These are phyloP conservation scores for Delichon dasypus DNA, from an alignment of 2,797 vertebrate species.

Conservation along the genomic window DNA sequence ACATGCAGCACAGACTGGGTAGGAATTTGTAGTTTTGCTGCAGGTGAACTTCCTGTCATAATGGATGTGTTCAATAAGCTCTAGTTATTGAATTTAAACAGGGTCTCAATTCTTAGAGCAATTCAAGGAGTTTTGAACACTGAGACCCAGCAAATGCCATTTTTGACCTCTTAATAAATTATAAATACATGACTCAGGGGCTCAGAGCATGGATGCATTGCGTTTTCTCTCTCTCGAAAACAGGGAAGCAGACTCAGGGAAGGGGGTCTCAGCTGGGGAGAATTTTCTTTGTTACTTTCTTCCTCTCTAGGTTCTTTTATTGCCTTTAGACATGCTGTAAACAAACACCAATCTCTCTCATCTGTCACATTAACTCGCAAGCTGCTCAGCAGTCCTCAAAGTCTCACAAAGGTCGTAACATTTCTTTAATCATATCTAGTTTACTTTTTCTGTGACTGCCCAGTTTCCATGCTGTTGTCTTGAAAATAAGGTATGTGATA, in stretches of 20 bases:
- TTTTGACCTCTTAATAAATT: slow-evolving; percentile 53
- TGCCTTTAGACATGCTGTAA: slow-evolving; percentile 43
- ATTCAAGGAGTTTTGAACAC: background rate
- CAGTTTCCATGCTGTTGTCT: background rate
- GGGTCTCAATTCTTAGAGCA: background rate
- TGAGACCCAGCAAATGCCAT: background rate
- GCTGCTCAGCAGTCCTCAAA: slow-evolving; percentile 15
- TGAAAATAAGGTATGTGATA: background rate
- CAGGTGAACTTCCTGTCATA: slow-evolving; percentile 19
- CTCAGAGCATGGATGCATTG: background rate
- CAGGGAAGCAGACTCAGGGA: background rate
- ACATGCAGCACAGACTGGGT: background rate
- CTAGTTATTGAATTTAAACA: slow-evolving; percentile 35
- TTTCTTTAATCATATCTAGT: slow-evolving; percentile 48
- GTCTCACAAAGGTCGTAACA: slow-evolving; percentile 32
- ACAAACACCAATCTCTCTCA: slow-evolving; percentile 31
- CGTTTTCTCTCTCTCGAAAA: background rate
- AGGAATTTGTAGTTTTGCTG: slow-evolving; percentile 1
- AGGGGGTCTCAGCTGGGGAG: background rate
- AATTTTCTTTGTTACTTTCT: slow-evolving; percentile 1
- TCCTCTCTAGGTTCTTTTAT: slow-evolving; percentile 21
- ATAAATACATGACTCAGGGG: slow-evolving; percentile 9
- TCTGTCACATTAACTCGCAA: slow-evolving; percentile 10
- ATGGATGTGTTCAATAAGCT: slow-evolving; percentile 51
- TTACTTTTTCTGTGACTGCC: slow-evolving; percentile 34